Evolutionary conservation across 2,113 vertebrate species (phyloP).

Genomic region (Pituophis catenifer): DNA sequence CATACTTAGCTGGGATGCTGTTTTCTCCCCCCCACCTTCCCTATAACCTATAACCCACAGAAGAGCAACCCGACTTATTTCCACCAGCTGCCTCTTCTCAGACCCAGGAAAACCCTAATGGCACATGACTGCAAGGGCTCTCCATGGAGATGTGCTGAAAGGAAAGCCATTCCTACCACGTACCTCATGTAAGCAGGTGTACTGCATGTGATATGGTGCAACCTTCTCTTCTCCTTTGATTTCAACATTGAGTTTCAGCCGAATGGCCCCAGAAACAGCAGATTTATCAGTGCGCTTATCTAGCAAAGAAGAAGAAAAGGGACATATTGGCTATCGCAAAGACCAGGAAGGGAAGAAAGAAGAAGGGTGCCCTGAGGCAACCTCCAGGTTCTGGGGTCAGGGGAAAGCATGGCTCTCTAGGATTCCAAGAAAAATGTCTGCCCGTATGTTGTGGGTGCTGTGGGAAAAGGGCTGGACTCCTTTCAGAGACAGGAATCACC

Average conservation of each 20-base stretch:
- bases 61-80: not conserved
- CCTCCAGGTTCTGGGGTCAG: not conserved
- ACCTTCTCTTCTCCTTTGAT: slow-evolving; percentile 97
- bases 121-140: not conserved
- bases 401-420: not conserved
- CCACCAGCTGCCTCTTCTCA: not conserved
- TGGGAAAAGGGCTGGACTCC: not conserved
- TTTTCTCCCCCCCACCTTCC: not conserved
- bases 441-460: not conserved
- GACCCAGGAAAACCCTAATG: not conserved
- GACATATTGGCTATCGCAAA: slow-evolving; percentile 19
- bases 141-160: not conserved
- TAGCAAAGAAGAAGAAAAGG: slow-evolving; percentile 48
- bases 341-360: not conserved
- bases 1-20: not conserved
- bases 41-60: not conserved
- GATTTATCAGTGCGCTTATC: slow-evolving; percentile 98
- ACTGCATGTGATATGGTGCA: slow-evolving; percentile 93
- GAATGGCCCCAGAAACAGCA: slow-evolving; percentile 91
- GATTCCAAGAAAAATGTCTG: not conserved
- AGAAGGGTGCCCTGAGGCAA: not conserved
- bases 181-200: slow-evolving; percentile 98
- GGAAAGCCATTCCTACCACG: not conserved
- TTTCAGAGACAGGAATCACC: slow-evolving; percentile 16
- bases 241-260: slow-evolving; percentile 95